Conservation (phyloP, 2,797 vertebrate species). For the Lagodon rhomboides region DNA sequence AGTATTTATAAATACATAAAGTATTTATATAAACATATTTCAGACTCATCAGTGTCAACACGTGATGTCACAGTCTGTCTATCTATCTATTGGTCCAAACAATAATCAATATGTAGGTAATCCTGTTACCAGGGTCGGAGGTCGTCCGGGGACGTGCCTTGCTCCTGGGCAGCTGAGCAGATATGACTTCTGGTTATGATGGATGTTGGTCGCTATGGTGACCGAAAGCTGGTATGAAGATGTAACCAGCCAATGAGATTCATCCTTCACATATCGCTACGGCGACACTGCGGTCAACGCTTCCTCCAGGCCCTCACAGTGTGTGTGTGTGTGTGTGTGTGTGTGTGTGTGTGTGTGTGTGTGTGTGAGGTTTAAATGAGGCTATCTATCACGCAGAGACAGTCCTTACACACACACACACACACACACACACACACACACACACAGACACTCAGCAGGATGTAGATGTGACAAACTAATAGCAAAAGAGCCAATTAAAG, state of each 20-base stretch:
- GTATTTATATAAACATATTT: too few species aligned
- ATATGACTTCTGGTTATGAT: constrained; percentile 50
- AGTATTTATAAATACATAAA: too few species aligned
- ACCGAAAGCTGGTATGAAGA: constrained; percentile 47
- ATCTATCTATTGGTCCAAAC: too few species aligned
- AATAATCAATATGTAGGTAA: neutral
- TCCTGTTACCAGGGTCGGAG: neutral
- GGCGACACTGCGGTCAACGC: constrained; percentile 28
- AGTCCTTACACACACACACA: constrained; percentile 75
- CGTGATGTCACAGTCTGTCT: neutral
- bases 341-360: constrained; percentile 2
- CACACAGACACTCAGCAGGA: constrained; percentile 20
- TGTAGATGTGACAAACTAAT: constrained; percentile 52
- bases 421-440: constrained; percentile 57
- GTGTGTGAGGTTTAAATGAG: neutral
- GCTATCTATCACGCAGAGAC: too few species aligned
- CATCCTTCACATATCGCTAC: constrained; percentile 32
- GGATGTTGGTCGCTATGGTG: constrained; percentile 44
- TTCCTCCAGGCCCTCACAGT: constrained; percentile 48
- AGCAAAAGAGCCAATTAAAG: constrained; percentile 55
- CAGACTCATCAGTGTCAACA: too few species aligned
- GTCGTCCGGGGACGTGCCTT: constrained; percentile 4
- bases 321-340: constrained; percentile 30
- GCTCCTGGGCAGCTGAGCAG: constrained; percentile 12
- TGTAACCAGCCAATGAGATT: constrained; percentile 56